Base-by-base conservation (phyloP, 2,888 invertebrate species). In the Ophion ellenae region DNA sequence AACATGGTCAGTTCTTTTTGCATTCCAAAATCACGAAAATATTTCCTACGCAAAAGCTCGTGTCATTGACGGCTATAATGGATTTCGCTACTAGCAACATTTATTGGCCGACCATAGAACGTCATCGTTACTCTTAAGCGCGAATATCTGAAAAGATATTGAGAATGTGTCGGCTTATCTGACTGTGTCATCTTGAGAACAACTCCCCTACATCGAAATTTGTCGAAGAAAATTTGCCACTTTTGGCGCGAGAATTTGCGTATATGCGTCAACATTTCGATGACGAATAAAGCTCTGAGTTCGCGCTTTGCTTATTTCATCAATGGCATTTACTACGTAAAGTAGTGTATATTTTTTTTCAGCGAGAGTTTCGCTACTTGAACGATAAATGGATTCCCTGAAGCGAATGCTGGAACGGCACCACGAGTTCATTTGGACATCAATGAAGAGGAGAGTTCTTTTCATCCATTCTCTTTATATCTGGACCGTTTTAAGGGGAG, bases 261-360 rank as follows among this genome's bases (percentile, higher is more conserved):
- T n/a, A 6, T 5, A 57, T 17, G 14, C n/a, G 14, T 57, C n/a
- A 57, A 61, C 61, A 24, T 36, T 73, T 73, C 57, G n/a, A 57
- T 57, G 6, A 6, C n/a, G 32, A 2, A 32, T 4, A 14, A n/a
- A 57, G 17, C 3, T 2, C 61, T 24, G 24, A 7, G n/a, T 24
- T n/a, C 57, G 14, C 57, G 1, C 14, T 5, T 57, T 57, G n/a
- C n/a, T 7, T 61, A 61, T 20, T 36, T 59, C 47, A 40, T 5
- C 40, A 6, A 40, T 40, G 9, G 14, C 11, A 74, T 74, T 17
- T 75, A 63, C 63, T 63, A 75, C 45, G 75, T 64, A 28, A 75
- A 57, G 47, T 64, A 75, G 75, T 75, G 28, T 75, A 63, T n/a
- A 64, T 75, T 75, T 28, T 28, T 64, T 75, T 75, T 28, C 75